Evolutionary conservation across 1,140 invertebrate genomes (phyloP), one percentile per base, ranked within the genome.

Genomic region (Cydia fagiglandana): DNA sequence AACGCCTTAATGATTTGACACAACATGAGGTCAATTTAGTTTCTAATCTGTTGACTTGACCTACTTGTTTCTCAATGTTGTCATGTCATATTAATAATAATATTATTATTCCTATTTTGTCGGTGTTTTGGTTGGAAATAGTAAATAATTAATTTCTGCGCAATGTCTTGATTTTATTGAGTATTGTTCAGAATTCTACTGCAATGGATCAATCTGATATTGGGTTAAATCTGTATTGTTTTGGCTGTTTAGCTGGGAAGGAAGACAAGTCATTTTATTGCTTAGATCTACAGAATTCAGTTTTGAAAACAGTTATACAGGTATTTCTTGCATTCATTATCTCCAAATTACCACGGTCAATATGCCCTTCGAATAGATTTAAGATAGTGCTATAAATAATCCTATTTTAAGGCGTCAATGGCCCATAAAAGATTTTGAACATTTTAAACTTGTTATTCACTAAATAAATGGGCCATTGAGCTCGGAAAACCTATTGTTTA

Each of bases 231-330:
- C 45, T 30, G 45, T 82, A 75, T 79, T 88, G 86, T 73, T 77
- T 83, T 17, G 82, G 79, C 4, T 88, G 86, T 78, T 75, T 87
- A 10, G 56, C 41, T 64, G 70, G 13, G 24, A 74, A 74, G 15
- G 68, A 81, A n/a, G 78, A 86, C 47, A 82, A 50, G 15, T 66
- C 66, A 70, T 38, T 84, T 28, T 68, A 76, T 53, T 73, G 68
- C 13, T 80, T 84, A 73, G 76, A 79, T 66, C 74, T 87, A 74
- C 74, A 77, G 75, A 81, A 79, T 75, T 80, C 79, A 34, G 68
- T 77, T 24, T 68, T 87, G n/a, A 84, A 77, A 50, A 79, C 74
- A 20, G 17, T 74, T 64, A 82, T 82, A 56, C 81, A 81, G 79
- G 81, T 84, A 81, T 66, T 30, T 47, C 53, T 61, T 20, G 13